phyloP scores from a whole-genome alignment of 1,140 invertebrate genomes.

The Brachionus calyciflorus region DNA sequence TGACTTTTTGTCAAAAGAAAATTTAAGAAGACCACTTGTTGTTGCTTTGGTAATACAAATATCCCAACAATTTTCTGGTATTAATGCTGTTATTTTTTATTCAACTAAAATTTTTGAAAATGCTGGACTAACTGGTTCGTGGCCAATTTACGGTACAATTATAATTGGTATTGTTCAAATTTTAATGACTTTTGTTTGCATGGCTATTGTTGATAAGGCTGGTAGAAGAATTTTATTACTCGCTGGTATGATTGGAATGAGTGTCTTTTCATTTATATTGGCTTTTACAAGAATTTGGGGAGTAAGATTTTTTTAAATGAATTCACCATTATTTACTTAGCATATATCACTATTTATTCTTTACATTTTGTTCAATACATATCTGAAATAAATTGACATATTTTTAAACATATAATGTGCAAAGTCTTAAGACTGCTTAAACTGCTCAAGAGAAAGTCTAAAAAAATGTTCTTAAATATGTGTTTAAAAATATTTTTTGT shows the following conservation, averaged over 20 bases:
- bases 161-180: conserved; percentile 72
- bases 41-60: conserved; percentile 80
- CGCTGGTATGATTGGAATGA: conserved; percentile 65
- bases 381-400: too few relatives aligned
- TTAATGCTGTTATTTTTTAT: conserved; percentile 60
- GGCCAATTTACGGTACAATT: conserved; percentile 70
- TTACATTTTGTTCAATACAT: too few relatives aligned
- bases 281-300: conserved; percentile 35
- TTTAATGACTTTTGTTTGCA: conserved; percentile 65
- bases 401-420: too few relatives aligned
- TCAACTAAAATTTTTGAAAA: conserved; percentile 70
- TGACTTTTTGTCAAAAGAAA: neutral
- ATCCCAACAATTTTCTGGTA: conserved; percentile 75
- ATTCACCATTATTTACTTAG: neutral
- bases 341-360: too few relatives aligned
- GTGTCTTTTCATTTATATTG: conserved; percentile 2
- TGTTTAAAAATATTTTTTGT: too few relatives aligned
- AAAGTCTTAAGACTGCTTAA: too few relatives aligned
- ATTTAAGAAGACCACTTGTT: conserved; percentile 72
- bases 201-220: conserved; percentile 62
- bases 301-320: conserved; percentile 5
- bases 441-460: too few relatives aligned
- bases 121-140: conserved; percentile 65
- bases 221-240: conserved; percentile 77
- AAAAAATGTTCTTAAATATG: too few relatives aligned